These are phyloP conservation scores for Leptinotarsa lineolata DNA, from an alignment of 1,140 invertebrate genomes.

Conservation along the genomic window DNA sequence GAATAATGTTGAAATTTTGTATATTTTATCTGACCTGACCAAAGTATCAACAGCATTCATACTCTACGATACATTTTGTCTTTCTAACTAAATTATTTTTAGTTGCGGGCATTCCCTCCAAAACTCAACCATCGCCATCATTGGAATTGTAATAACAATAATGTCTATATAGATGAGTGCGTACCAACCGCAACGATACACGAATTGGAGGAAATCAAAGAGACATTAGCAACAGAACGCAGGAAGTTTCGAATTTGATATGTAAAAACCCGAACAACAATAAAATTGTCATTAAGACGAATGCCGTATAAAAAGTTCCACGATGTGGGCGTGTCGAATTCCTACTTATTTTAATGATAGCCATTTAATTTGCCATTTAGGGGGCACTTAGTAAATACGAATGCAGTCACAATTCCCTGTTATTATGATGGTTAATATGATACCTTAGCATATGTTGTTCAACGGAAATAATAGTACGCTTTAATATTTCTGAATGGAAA, in stretches of 20 bases:
- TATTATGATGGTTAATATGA: slow-evolving; percentile 6
- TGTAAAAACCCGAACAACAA: neutral
- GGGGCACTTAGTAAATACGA: slow-evolving; percentile 5
- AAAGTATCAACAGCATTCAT: too few species aligned
- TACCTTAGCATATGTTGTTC: slow-evolving; percentile 3
- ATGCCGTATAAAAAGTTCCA: neutral
- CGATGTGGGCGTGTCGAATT: neutral
- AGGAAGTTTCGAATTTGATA: slow-evolving; percentile 1
- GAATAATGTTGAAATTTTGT: too few species aligned
- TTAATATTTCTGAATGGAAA: slow-evolving; percentile 6
- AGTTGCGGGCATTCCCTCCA: neutral
- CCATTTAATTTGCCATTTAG: slow-evolving; percentile 8
- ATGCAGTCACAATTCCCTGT: slow-evolving; percentile 7
- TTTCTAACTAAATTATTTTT: neutral
- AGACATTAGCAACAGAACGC: neutral
- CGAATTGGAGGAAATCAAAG: slow-evolving; percentile 4
- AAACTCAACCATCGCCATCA: neutral
- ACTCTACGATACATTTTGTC: too few species aligned
- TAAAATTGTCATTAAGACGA: slow-evolving; percentile 3
- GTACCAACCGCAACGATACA: neutral
- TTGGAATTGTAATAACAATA: neutral
- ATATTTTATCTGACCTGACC: too few species aligned
- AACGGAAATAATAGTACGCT: neutral
- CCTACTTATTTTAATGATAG: slow-evolving; percentile 3
- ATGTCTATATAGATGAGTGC: neutral